A percentile compares a stretch with the other conserved stretches of the same genome.
These are phyloP conservation scores for Trachelus tabidus DNA, from an alignment of 2,888 invertebrate species.

Conservation along the genomic window DNA sequence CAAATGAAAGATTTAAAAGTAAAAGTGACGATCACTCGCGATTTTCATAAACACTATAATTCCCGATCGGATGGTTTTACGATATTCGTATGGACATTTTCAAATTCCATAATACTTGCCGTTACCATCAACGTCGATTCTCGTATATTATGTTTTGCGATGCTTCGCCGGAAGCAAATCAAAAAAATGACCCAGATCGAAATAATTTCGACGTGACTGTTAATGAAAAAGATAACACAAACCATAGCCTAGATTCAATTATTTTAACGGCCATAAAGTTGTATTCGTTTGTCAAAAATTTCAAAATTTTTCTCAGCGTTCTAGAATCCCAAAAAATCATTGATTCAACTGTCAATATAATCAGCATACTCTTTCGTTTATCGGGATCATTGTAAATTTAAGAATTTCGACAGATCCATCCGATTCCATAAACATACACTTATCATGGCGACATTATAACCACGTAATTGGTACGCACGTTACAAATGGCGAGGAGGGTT, in stretches of 20 bases:
- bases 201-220: not conserved
- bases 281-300: not conserved
- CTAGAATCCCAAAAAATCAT: not conserved
- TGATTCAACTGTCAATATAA: not conserved
- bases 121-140: not conserved
- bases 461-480: not conserved
- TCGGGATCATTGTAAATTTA: not conserved
- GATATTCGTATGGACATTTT: not conserved
- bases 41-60: not conserved
- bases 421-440: not conserved
- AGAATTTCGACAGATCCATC: not conserved
- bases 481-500: conserved; percentile 39
- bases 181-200: not conserved
- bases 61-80: not conserved
- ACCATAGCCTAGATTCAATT: not conserved
- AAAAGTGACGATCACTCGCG: not conserved
- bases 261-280: not conserved
- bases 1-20: not conserved
- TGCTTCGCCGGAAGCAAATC: not conserved
- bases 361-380: not conserved
- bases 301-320: not conserved
- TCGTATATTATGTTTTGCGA: not conserved
- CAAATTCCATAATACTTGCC: not conserved
- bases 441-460: not conserved
- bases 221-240: not conserved